These are phyloP conservation scores for Piaya cayana DNA, from an alignment of 2,113 vertebrate genomes.

Conservation along the genomic window DNA sequence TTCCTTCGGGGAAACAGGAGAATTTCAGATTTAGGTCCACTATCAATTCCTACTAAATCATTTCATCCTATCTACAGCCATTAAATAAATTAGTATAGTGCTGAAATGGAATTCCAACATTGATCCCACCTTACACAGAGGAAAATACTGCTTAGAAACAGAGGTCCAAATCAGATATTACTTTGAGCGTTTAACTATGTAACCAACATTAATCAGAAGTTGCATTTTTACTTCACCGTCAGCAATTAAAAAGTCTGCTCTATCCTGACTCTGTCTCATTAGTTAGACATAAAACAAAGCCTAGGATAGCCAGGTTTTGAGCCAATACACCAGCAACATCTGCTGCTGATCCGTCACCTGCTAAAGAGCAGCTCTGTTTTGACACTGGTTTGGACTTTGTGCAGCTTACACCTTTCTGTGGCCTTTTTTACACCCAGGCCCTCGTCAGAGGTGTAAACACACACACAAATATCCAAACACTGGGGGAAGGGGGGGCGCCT, in stretches of 20 bases:
- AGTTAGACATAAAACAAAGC: neutral
- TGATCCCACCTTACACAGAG: neutral
- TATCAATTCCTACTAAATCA: conserved; percentile 13
- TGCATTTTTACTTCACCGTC: neutral
- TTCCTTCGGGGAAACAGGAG: neutral
- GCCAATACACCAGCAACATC: neutral
- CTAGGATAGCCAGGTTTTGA: neutral
- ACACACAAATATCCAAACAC: neutral
- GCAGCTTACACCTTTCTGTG: neutral
- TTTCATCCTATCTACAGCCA: conserved; percentile 19
- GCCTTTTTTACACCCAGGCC: neutral
- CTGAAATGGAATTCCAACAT: conserved; percentile 32
- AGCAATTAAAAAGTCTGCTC: neutral
- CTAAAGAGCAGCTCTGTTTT: neutral
- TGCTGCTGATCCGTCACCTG: neutral
- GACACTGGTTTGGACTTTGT: neutral
- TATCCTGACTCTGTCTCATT: neutral
- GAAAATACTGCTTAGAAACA: conserved; percentile 39
- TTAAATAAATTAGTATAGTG: conserved; percentile 50
- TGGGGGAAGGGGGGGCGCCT: fast-evolving
- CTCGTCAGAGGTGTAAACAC: neutral
- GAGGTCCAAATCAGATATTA: conserved; percentile 1
- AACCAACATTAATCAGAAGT: neutral
- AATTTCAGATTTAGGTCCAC: conserved; percentile 15
- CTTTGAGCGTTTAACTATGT: neutral